Base-by-base conservation (phyloP, 1,140 invertebrate species). In the Pogonomyrmex californicus region DNA sequence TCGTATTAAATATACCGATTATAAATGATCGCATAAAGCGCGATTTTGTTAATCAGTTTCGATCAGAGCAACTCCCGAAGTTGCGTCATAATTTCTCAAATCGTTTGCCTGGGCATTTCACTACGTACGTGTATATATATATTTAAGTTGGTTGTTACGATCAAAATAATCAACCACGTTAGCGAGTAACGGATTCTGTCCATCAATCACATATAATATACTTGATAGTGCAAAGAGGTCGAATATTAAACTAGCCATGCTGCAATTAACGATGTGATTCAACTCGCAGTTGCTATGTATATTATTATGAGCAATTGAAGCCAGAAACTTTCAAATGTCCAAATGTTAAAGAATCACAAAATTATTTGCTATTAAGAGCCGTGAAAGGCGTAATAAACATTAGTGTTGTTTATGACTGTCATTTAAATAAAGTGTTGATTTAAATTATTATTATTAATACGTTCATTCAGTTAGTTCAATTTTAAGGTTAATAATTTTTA, bases 211-310 rank as follows among this genome's bases (percentile, higher is more conserved):
- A 36, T 60, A 60, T 76, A 44, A 41, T 38, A 30, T 5, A 65
- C n/a, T 78, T 41, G 58, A 78, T 38, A 7, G 7, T 56, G 54
- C 38, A 78, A 65, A 47, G 12, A 78, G 10, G 17, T 78, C 17
- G 17, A 30, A 65, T 78, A 78, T 65, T 41, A 78, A 78, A 30
- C 9, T 30, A 41, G 10, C 36, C 54, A 76, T 47, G 14, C 10
- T 78, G 17, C 10, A 78, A 78, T 78, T 65, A 78, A 47, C 41
- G 9, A 65, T 78, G 65, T 36, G 23, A 63, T 78, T 78, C 58
- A 41, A n/a, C 38, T 65, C 30, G 1, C 12, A 58, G 36, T 17
- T 76, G 73, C 36, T 41, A 9, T 10, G 6, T 60, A 33, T 62
- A 68, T 66, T 62, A 68, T 66, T 44, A 23, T 23, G 12, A 75